Conservation (phyloP, 2,888 invertebrate genomes). For the Temnothorax rugatulus region DNA sequence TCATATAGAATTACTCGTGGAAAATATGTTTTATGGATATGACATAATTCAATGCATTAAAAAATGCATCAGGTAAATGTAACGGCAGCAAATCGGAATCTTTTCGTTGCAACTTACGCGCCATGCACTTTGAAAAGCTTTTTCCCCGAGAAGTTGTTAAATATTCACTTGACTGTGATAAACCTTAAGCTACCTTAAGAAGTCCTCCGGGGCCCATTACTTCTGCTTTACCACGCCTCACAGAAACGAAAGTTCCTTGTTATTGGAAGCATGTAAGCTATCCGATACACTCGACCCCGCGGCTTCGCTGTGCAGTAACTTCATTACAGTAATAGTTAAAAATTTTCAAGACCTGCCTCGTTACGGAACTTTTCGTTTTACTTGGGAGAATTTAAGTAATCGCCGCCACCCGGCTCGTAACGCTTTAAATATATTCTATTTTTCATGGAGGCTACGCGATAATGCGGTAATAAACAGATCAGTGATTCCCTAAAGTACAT, state of each 20-base stretch:
- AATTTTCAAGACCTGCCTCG: slow-evolving; percentile 51
- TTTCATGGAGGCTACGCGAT: slow-evolving; percentile 27
- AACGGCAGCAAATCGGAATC: slow-evolving; percentile 55
- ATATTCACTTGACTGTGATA: slow-evolving; percentile 72
- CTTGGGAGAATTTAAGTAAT: slow-evolving; percentile 49
- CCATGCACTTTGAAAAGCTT: slow-evolving; percentile 52
- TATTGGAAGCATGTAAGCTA: slow-evolving; percentile 67
- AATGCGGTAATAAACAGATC: slow-evolving; percentile 46
- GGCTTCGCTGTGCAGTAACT: slow-evolving; percentile 50
- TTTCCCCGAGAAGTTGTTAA: slow-evolving; percentile 63
- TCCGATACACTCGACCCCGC: slow-evolving; percentile 56
- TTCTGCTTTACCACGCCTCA: slow-evolving; percentile 68
- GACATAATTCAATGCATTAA: slow-evolving; percentile 34
- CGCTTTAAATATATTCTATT: slow-evolving; percentile 49
- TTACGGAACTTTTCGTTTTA: slow-evolving; percentile 52
- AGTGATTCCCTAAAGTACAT: slow-evolving; percentile 21
- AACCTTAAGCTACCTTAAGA: slow-evolving; percentile 70
- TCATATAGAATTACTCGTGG: slow-evolving; percentile 8
- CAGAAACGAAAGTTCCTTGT: slow-evolving; percentile 68
- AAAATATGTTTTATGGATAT: slow-evolving; percentile 15
- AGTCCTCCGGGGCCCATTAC: slow-evolving; percentile 69
- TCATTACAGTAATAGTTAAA: slow-evolving; percentile 59
- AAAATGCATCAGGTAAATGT: slow-evolving; percentile 39
- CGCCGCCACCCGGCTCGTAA: slow-evolving; percentile 15
- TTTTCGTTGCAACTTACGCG: slow-evolving; percentile 48